Evolutionary conservation across 2,797 vertebrate species (phyloP).

Genomic region (Kryptopterus vitreolus): DNA sequence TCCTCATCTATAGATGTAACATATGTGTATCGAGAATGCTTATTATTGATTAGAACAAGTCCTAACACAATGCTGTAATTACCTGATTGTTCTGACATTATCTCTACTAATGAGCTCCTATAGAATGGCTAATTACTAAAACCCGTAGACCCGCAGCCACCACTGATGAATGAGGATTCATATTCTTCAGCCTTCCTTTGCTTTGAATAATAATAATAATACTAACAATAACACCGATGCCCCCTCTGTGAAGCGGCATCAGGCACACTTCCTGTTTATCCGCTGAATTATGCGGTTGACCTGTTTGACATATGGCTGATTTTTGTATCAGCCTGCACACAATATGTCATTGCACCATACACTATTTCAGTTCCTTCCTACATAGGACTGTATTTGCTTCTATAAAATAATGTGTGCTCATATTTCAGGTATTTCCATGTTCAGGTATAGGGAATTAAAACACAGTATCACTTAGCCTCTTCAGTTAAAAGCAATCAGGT

Average conservation of each 20-base stretch:
- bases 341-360: slow-evolving; percentile 27
- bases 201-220: slow-evolving; percentile 19
- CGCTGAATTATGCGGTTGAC: slow-evolving; percentile 18
- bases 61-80: background rate
- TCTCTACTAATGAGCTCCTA: background rate
- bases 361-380: background rate
- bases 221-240: background rate
- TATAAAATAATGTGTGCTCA: too few relatives aligned
- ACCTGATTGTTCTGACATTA: background rate
- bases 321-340: slow-evolving; percentile 25
- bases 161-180: background rate
- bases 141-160: background rate
- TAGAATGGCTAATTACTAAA: background rate
- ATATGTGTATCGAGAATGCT: background rate
- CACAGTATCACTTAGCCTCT: background rate
- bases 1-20: background rate
- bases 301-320: slow-evolving; percentile 26
- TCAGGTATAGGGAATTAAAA: background rate
- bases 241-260: background rate
- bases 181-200: background rate
- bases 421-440: too few relatives aligned
- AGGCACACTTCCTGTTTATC: slow-evolving; percentile 18
- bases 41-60: background rate
- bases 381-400: too few relatives aligned
- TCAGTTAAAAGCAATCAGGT: background rate